Evolutionary conservation across 2,113 vertebrate species (phyloP), one percentile per base, ranked within the genome.

Genomic region (Siniperca knerii): DNA sequence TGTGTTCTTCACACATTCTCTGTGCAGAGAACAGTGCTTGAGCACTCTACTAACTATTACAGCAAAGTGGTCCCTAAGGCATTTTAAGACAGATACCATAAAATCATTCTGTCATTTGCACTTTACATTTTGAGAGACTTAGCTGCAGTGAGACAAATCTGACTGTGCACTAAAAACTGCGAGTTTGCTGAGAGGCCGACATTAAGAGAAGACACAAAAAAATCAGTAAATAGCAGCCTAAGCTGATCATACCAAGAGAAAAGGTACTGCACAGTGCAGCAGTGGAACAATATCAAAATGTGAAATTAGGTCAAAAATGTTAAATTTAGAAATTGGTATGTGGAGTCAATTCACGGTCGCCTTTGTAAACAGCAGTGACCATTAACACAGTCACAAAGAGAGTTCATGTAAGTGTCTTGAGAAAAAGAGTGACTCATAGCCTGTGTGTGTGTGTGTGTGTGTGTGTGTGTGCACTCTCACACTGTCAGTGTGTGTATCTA

Each of bases 71-170:
- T 77, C 83, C 88, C 78, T n/a, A 0, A 40, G 77, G 89, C 64
- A 37, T 65, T 81, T 84, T 77, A 50, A 80, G 42, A 81, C 84
- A 82, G 86, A 75, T 50, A 58, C 68, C 48, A 66, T 88, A 66
- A 90, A 91, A 92, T 90, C 37, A 62, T 77, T 83, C 79, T 81
- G 64, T 57, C 79, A 87, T 83, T 84, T 81, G 84, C 62, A 83
- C 61, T 86, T 64, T 66, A 48, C 52, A 73, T 57, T 75, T 79
- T 77, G 5, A 85, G 61, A 81, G 50, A 77, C 23, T 46, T 13
- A 6, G 65, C 61, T 61, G 12, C 75, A 66, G 23, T 58, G 66
- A 83, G 58, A 86, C 44, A 66, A 83, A 76, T 81, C 67, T 61
- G 50, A 73, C 79, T 80, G 69, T 37, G 57, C 20, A 7, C 35